Conservation (phyloP, 1,140 invertebrate genomes). For the Temnothorax longispinosus region DNA sequence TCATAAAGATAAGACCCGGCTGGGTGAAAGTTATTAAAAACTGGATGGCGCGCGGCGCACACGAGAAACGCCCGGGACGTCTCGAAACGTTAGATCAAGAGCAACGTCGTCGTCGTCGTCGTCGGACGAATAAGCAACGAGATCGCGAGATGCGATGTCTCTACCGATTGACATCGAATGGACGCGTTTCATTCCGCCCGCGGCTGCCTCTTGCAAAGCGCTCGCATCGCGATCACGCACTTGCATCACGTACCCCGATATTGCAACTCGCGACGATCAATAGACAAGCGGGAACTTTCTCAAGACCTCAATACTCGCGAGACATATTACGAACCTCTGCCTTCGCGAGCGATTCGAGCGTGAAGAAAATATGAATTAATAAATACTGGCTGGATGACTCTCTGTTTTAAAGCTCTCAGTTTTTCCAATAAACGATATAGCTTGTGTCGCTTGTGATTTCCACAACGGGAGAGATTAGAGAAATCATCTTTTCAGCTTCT, state of each 20-base stretch:
- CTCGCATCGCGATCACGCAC: conserved; percentile 2
- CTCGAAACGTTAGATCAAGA: conserved; percentile 42
- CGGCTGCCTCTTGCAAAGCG: conserved; percentile 18
- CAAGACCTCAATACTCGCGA: conserved; percentile 41
- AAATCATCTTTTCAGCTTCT: background rate
- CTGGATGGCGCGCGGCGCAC: conserved; percentile 7
- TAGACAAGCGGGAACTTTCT: conserved; percentile 36
- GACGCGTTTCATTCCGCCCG: background rate
- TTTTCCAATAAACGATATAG: background rate
- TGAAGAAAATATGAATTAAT: background rate
- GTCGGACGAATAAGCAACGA: background rate
- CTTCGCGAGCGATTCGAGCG: background rate
- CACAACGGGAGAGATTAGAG: background rate
- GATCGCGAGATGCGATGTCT: background rate
- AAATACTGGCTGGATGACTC: no score
- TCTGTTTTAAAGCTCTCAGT: background rate
- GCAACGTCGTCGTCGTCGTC: background rate
- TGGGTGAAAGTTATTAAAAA: conserved; percentile 74
- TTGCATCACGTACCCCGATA: conserved; percentile 25
- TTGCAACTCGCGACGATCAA: background rate
- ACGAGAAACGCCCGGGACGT: background rate
- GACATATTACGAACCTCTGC: background rate
- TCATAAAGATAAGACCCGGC: conserved; percentile 64
- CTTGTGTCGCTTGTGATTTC: background rate
- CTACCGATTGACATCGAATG: background rate